A percentile compares a stretch with the other conserved stretches of the same genome.
These are phyloP conservation scores for Orientallactaga bullata DNA, from an alignment of 2,113 vertebrate species.

Conservation along the genomic window DNA sequence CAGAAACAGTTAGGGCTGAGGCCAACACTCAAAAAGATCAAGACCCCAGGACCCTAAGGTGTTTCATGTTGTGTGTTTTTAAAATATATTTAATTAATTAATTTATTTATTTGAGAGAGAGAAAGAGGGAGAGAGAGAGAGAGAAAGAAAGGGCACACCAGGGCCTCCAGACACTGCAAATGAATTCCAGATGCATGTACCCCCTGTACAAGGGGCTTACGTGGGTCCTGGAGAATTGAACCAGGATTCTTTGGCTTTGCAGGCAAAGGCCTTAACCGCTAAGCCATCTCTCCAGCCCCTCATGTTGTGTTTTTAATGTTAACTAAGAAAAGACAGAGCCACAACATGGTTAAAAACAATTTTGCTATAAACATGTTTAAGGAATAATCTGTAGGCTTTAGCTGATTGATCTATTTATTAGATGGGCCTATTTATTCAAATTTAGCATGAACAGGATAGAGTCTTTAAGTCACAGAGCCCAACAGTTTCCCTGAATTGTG, in stretches of 20 bases:
- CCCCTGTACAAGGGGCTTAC: too few relatives aligned
- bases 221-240: too few relatives aligned
- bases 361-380: neutral
- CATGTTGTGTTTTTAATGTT: neutral
- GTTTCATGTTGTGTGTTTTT: too few relatives aligned
- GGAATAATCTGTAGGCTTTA: neutral
- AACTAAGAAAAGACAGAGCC: neutral
- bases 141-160: too few relatives aligned
- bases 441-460: neutral
- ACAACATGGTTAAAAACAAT: neutral
- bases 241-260: too few relatives aligned
- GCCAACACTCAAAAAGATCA: neutral
- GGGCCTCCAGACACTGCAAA: too few relatives aligned
- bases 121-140: too few relatives aligned
- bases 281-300: too few relatives aligned
- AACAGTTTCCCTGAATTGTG: neutral
- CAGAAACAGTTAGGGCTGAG: neutral
- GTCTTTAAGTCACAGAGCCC: neutral
- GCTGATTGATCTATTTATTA: neutral
- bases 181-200: too few relatives aligned
- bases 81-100: too few relatives aligned
- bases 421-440: neutral
- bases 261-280: too few relatives aligned
- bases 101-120: too few relatives aligned
- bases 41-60: neutral